phyloP scores from a whole-genome alignment of 2,888 invertebrate genomes.

The Criorhina ranunculi region DNA sequence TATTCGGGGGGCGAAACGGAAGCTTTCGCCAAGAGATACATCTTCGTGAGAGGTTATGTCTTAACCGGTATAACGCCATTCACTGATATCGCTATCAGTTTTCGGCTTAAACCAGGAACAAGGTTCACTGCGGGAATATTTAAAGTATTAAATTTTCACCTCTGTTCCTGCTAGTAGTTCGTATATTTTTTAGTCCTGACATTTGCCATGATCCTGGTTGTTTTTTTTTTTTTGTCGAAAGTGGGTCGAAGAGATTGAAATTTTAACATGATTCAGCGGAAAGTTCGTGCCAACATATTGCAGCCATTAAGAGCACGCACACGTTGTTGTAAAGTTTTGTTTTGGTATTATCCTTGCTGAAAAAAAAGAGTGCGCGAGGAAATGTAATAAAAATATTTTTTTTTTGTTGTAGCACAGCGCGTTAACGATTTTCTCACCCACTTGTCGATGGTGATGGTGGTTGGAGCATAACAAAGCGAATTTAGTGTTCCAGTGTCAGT shows the following conservation, averaged over 20 bases:
- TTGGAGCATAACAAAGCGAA: not conserved
- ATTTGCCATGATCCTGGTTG: slow-evolving; percentile 11
- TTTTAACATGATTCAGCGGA: slow-evolving; percentile 48
- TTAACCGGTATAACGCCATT: slow-evolving; percentile 30
- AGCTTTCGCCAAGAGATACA: slow-evolving; percentile 5
- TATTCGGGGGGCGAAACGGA: not conserved
- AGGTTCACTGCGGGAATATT: not conserved
- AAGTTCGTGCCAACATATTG: slow-evolving; percentile 51
- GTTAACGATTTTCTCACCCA: slow-evolving; percentile 37
- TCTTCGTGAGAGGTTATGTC: slow-evolving; percentile 1
- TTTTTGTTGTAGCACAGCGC: not conserved
- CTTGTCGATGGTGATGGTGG: not conserved
- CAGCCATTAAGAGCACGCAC: slow-evolving; percentile 56
- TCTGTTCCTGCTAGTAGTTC: not conserved
- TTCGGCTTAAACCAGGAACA: slow-evolving; percentile 3
- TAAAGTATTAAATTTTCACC: slow-evolving; percentile 7
- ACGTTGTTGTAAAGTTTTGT: slow-evolving; percentile 45
- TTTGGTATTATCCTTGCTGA: slow-evolving; percentile 27
- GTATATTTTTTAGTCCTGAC: slow-evolving; percentile 26
- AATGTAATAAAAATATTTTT: slow-evolving; percentile 10
- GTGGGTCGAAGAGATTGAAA: slow-evolving; percentile 42
- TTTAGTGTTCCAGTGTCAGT: slow-evolving; percentile 1
- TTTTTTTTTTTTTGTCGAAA: not conserved
- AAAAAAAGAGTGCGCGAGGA: slow-evolving; percentile 7
- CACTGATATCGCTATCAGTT: slow-evolving; percentile 47